These are phyloP conservation scores for Petrophora chlorosata DNA, from an alignment of 2,888 invertebrate genomes.

Conservation along the genomic window DNA sequence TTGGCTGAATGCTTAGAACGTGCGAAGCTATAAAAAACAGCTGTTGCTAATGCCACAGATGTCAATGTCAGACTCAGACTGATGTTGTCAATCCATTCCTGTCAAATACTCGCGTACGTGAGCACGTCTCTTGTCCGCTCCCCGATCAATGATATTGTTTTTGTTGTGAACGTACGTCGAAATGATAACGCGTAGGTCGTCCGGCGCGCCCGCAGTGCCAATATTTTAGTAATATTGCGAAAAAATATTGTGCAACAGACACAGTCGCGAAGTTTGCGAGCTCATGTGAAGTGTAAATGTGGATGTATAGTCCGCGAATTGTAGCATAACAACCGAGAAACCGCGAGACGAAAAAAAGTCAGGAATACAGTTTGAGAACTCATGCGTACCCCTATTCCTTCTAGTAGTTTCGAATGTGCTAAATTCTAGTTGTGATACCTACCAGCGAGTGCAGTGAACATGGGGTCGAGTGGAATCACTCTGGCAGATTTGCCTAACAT, in stretches of 20 bases:
- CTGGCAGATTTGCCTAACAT: slow-evolving; percentile 90
- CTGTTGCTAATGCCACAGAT: slow-evolving; percentile 5
- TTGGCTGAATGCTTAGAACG: background rate
- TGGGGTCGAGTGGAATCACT: slow-evolving; percentile 83
- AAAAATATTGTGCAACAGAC: slow-evolving; percentile 50
- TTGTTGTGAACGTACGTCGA: slow-evolving; percentile 64
- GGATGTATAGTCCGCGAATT: slow-evolving; percentile 47
- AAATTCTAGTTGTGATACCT: slow-evolving; percentile 52
- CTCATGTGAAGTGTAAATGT: slow-evolving; percentile 10
- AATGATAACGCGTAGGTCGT: slow-evolving; percentile 48
- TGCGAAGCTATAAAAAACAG: background rate
- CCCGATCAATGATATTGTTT: slow-evolving; percentile 74
- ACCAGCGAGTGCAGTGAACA: slow-evolving; percentile 41
- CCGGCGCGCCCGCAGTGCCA: slow-evolving; percentile 37
- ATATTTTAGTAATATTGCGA: slow-evolving; percentile 50
- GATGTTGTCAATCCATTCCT: slow-evolving; percentile 21
- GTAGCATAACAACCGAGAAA: slow-evolving; percentile 50
- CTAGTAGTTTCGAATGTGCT: slow-evolving; percentile 48
- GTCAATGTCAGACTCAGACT: slow-evolving; percentile 13
- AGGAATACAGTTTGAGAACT: slow-evolving; percentile 55
- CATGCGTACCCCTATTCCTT: slow-evolving; percentile 50
- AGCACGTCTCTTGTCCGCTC: slow-evolving; percentile 36
- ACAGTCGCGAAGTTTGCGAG: slow-evolving; percentile 30
- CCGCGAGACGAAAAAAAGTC: slow-evolving; percentile 48
- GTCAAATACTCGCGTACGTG: slow-evolving; percentile 33